Evolutionary conservation across 2,888 invertebrate species (phyloP), one percentile per base, ranked within the genome.

Genomic region (Xylocampa areola): DNA sequence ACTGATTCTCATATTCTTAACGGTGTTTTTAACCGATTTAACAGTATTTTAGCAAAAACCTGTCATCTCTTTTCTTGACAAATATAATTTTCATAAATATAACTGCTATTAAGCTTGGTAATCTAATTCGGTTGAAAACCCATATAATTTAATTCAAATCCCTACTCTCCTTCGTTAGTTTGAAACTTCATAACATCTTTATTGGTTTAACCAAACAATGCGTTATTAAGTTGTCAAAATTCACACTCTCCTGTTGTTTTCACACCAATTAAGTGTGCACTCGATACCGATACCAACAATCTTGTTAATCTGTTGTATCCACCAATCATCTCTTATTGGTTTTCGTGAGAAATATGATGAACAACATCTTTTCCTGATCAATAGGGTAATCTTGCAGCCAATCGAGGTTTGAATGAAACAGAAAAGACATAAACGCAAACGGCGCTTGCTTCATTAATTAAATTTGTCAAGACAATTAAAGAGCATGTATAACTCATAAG

Each of bases 201-300:
- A 82, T 80, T 76, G 73, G 66, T 68, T 68, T 70, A 54, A 69
- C 41, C 73, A 72, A 77, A 72, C 62, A 74, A 67, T 71, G 61
- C 68, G 70, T 79, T 76, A 79, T 84, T 81, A 78, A 70, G 54
- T 69, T 68, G 79, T 79, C 79, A 80, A 67, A 79, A 76, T 76
- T 80, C 75, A 79, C 82, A 83, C 79, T 76, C 68, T 64, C 52
- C 54, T 40, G 61, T 62, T 77, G 59, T 76, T 77, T 81, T 82
- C 77, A 72, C 79, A 76, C 79, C 80, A 77, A 73, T 77, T 77
- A 79, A 77, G 73, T 72, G 29, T 59, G 37, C 41, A 61, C 43
- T 59, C 52, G 66, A 73, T 75, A 72, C 66, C 64, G 75, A 81
- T 79, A 77, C 71, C 62, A 41, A 71, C 80, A 81, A 82, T 85